Conservation (phyloP, 2,888 invertebrate genomes). For the Phalangium opilio region DNA sequence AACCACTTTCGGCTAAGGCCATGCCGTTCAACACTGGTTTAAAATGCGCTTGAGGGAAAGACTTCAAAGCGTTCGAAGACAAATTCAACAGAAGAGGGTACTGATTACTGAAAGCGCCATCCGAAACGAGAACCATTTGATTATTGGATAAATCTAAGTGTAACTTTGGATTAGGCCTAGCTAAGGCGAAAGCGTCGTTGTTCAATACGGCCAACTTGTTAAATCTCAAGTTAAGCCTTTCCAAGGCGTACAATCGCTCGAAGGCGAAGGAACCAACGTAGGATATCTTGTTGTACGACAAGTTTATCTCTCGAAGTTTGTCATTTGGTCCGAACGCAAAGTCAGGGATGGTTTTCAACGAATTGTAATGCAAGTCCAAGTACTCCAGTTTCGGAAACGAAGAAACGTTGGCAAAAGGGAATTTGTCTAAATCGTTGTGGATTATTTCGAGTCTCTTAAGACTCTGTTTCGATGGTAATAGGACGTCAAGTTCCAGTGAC, state of each 20-base stretch:
- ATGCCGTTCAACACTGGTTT: constrained; percentile 10
- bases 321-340: constrained; percentile 13
- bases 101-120: constrained; percentile 15
- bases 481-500: constrained; percentile 7
- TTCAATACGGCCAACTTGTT: constrained; percentile 17
- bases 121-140: constrained; percentile 13
- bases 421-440: constrained; percentile 15
- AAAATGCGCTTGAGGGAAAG: constrained; percentile 11
- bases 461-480: constrained; percentile 9
- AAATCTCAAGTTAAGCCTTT: constrained; percentile 11
- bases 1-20: constrained; percentile 12
- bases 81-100: constrained; percentile 14
- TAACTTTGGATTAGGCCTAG: constrained; percentile 8
- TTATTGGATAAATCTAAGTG: constrained; percentile 14
- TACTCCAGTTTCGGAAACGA: constrained; percentile 12
- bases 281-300: constrained; percentile 18
- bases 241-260: constrained; percentile 9
- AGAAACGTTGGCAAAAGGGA: constrained; percentile 15
- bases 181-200: constrained; percentile 14
- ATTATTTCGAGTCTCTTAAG: constrained; percentile 16
- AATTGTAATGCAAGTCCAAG: constrained; percentile 14
- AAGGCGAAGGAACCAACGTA: constrained; percentile 18
- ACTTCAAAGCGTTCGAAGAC: constrained; percentile 12
- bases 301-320: constrained; percentile 12
- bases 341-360: constrained; percentile 14